Conservation (phyloP, 2,113 vertebrate genomes). For the Excalfactoria chinensis region DNA sequence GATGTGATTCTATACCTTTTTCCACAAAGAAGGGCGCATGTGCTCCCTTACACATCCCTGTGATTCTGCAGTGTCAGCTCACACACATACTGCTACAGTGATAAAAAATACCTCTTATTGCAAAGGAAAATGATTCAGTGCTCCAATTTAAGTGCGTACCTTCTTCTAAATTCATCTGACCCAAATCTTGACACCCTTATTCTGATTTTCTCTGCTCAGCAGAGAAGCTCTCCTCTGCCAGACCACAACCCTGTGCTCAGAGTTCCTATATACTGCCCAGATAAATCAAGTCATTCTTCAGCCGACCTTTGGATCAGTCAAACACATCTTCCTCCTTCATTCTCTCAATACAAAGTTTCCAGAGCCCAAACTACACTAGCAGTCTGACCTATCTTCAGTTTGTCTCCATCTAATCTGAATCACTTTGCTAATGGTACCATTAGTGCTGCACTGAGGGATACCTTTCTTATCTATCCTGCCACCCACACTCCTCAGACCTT, state of each 20-base stretch:
- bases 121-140: not conserved
- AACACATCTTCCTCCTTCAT: not conserved
- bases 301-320: not conserved
- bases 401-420: not conserved
- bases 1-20: not conserved
- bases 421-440: not conserved
- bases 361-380: fast-evolving
- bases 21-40: not conserved
- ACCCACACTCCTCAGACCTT: not conserved
- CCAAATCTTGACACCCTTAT: fast-evolving
- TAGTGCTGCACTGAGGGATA: no score
- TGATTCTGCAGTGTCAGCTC: not conserved
- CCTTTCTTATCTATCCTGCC: not conserved
- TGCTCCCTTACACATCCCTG: no score
- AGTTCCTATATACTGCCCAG: fast-evolving
- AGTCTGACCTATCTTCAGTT: not conserved
- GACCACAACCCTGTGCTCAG: not conserved
- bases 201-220: not conserved
- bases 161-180: not conserved
- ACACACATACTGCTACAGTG: not conserved
- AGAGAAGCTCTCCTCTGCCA: not conserved
- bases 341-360: not conserved
- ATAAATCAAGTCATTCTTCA: not conserved
- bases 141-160: fast-evolving
- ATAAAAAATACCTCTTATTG: not conserved